Evolutionary conservation across 2,797 vertebrate genomes (phyloP), one percentile per base, ranked within the genome.

Genomic region (Anguilla obscura): DNA sequence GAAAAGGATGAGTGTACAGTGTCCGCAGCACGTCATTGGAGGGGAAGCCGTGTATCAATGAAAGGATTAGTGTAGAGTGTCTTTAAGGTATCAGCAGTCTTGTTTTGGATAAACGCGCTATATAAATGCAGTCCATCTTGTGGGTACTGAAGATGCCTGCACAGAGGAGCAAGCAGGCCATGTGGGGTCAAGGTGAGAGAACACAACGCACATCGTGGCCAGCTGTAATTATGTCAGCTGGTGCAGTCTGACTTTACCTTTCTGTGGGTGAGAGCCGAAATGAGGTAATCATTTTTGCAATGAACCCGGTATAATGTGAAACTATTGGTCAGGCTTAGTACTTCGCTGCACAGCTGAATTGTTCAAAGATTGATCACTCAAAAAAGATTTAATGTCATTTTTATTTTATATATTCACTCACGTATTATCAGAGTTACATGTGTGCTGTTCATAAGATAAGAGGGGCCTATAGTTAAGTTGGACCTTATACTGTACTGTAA

Each of bases 281-380:
- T 87, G 18, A 82, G 88, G 79, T 90, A 90, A 91, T 89, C 87
- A 86, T 84, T 90, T 89, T 88, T 94, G 91, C 92, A 92, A 92
- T 45, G 12, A 91, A 90, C 91, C 71, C 0, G 58, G 76, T 87
- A 86, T 87, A 86, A 84, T 36, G 0, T 66, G 7, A 3, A 66
- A 83, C 12, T 74, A n/a, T 83, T 27, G 27, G 86, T 10, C 87
- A 18, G 80, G 86, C 8, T 63, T 56, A 89, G 88, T 86, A 40
- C 50, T 52, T 52, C 1, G 50, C 50, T 52, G 71, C 9, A 14
- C 71, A 33, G 5, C 14, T 45, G 33, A 40, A 33, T 14, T 18
- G 36, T 79, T 21, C 71, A 3, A 1, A 36, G 36, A 33, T 36
- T 18, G 33, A n/a, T 71, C 69, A 33, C 21, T 30, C n/a, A 30